Evolutionary conservation across 2,888 invertebrate genomes (phyloP), one percentile per base, ranked within the genome.

Genomic region (Brachypalpus laphriformis): DNA sequence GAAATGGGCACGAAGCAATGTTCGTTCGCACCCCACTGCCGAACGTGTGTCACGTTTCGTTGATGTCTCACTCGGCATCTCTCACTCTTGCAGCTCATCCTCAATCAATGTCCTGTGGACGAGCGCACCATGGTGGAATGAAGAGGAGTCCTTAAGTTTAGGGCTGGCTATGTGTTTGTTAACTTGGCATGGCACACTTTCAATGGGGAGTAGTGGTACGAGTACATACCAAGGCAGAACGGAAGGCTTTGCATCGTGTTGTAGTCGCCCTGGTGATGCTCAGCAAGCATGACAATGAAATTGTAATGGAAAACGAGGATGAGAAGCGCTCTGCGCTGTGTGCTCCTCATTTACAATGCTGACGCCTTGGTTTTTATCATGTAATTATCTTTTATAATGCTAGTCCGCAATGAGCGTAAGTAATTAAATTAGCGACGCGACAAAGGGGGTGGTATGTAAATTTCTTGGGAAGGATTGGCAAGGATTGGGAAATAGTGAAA

Each of bases 401-500:
- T 70, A 85, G 81, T 85, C 81, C 89, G 90, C 90, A 90, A 88
- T 87, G 89, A 89, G 91, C 90, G 90, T 91, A 91, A 91, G 90
- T 91, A 91, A 91, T 91, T 91, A 91, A 91, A 91, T 91, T 91
- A 91, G 90, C 89, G 89, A 72, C 70, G 37, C 59, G 45, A 75
- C 87, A 59, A 77, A 75, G 57, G 70, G 80, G 47, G 56, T 54
- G n/a, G 47, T 57, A 57, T 80, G 72, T 16, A 59, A 74, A 72
- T 74, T 66, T 47, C 40, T 61, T 61, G 40, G 34, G 49, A 61
- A 20, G 49, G 8, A 57, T 25, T 25, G 25, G 25, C 25, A 25
- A 25, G 25, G 25, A 40, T 65, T 54, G 51, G 25, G 37, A 18
- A 59, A 54, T 51, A 28, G 47, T 68, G 49, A 18, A 59, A 47